Base-by-base conservation (phyloP, 1,140 invertebrate genomes). In the Aporrectodea caliginosa region DNA sequence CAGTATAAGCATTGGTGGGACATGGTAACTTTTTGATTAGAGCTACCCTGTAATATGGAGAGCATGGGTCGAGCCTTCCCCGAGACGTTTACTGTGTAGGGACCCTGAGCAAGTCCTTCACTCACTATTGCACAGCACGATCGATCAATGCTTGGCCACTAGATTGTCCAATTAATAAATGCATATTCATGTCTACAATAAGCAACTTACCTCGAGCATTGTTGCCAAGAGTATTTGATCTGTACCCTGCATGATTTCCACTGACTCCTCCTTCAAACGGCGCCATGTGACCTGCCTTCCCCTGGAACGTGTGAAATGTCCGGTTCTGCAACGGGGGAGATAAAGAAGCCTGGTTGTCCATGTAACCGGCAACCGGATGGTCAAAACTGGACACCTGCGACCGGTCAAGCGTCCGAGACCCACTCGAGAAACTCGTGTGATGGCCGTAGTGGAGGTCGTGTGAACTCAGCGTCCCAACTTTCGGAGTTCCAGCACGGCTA, bases 401-500 rank as follows among this genome's bases (percentile, higher is more conserved):
- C 6, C 22, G 43, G 43, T 58, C 43, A 58, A 58, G 43, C 6
- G 43, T 58, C 43, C 43, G 6, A 6, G 43, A 58, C 43, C 43
- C 43, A 22, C 43, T 58, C 6, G 43, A 58, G 43, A 58, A 58
- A 58, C 43, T 58, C 43, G 43, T 58, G 6, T 58, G 43, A 12
- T 22, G 43, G 22, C 43, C 43, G 22, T 12, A 58, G 43, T 58
- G 32, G 12, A 76, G 16, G 31, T 76, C 75, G 16, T 35, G 75
- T 14, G 75, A 76, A 0, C 32, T 76, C 16, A 76, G 43, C 22
- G 75, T 58, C 16, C 75, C 75, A 12, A 35, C 43, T 27, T 76
- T 76, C 0, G 75, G 75, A 35, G 32, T 76, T 29, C 75, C 75
- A 2, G 75, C 43, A n/a, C 75, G 33, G 75, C 75, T 76, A n/a